Conservation (phyloP, 2,113 vertebrate species). For the Camelus dromedarius region DNA sequence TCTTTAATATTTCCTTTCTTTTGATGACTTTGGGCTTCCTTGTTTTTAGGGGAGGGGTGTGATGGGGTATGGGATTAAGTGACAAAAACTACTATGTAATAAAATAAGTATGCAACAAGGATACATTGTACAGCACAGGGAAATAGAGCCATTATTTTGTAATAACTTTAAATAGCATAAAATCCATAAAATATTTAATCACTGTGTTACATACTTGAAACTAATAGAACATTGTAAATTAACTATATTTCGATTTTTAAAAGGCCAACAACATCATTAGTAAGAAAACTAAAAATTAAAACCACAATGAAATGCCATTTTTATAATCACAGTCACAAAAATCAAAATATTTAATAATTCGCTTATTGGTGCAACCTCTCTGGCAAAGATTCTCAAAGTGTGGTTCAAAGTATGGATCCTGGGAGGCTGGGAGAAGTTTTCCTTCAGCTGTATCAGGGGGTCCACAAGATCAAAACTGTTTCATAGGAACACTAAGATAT, state of each 20-base stretch:
- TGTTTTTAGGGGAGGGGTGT: too few species aligned
- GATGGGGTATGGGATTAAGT: too few species aligned
- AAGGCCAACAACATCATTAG: background rate
- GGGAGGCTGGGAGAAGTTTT: rapidly evolving
- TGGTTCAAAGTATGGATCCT: background rate
- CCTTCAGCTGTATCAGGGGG: background rate
- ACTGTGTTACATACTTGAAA: too few species aligned
- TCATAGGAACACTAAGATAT: background rate
- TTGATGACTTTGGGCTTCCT: too few species aligned
- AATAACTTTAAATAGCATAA: too few species aligned
- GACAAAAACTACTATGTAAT: too few species aligned
- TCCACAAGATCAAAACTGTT: background rate
- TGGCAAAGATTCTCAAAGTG: background rate
- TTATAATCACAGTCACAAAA: background rate
- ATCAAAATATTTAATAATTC: background rate
- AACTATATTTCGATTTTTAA: background rate
- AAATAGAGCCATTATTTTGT: too few species aligned
- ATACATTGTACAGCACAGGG: too few species aligned
- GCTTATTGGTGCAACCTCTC: background rate
- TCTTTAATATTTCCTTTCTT: too few species aligned
- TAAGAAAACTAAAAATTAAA: constrained; percentile 15
- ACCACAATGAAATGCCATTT: background rate
- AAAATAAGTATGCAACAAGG: too few species aligned
- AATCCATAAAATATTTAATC: too few species aligned
- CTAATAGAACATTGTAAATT: too few species aligned